Conservation (phyloP, 2,888 invertebrate species). For the Heliconius charithonia region DNA sequence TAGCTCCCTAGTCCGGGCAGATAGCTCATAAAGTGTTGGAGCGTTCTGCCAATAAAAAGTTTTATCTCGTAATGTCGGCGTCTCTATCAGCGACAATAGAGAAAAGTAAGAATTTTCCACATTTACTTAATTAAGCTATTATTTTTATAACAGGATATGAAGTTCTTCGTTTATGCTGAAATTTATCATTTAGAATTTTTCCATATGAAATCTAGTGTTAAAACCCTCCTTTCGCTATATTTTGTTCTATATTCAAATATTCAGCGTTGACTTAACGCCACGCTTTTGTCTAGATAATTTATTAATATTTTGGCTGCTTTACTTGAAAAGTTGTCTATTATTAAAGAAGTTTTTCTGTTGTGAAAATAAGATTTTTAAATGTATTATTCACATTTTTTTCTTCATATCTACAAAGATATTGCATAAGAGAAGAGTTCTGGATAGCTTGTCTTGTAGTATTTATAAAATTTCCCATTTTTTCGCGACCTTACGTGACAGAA, state of each 20-base stretch:
- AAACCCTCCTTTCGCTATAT: no score
- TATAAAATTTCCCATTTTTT: no score
- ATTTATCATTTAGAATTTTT: neutral
- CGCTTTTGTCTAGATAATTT: no score
- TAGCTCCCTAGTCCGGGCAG: slow-evolving; percentile 33
- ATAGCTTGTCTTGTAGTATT: no score
- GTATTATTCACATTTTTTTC: no score
- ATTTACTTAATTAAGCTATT: slow-evolving; percentile 37
- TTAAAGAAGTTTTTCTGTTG: no score
- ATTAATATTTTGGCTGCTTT: neutral
- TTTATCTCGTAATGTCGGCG: slow-evolving; percentile 47
- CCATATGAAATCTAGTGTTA: no score
- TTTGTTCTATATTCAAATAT: neutral
- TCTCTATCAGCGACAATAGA: slow-evolving; percentile 44
- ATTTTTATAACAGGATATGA: slow-evolving; percentile 5
- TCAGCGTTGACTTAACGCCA: no score
- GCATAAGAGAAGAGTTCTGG: no score
- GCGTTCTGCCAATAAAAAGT: slow-evolving; percentile 51
- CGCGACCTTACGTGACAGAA: no score
- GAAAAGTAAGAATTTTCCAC: slow-evolving; percentile 33
- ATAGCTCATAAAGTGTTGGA: slow-evolving; percentile 51
- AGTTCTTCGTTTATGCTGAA: neutral
- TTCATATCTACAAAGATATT: no score
- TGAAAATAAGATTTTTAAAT: no score
- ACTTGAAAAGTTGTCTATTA: neutral